Percentiles rank a stretch among this genome's conserved stretches.
These are phyloP conservation scores for Chloroceryle aenea DNA, from an alignment of 2,113 vertebrate genomes.

Conservation along the genomic window DNA sequence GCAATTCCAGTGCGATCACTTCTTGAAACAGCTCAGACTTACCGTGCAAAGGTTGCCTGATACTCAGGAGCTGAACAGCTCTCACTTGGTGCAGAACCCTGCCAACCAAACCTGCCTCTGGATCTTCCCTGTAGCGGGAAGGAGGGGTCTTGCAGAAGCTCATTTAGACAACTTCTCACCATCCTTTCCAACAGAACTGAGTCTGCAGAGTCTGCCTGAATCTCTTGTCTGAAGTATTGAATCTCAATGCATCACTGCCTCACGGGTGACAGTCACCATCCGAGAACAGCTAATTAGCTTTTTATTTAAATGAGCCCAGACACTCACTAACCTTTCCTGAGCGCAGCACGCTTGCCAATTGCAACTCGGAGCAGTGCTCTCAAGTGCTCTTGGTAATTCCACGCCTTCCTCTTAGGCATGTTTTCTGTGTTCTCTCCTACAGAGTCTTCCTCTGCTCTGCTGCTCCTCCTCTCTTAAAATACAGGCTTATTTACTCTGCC, in stretches of 20 bases:
- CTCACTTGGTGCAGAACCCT: not conserved
- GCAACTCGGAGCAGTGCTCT: not conserved
- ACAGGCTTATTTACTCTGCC: not conserved
- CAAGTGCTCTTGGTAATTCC: not conserved
- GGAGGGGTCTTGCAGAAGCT: not conserved
- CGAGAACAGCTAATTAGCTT: not conserved
- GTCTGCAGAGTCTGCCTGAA: not conserved
- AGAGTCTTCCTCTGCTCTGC: not conserved
- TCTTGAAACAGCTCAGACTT: constrained; percentile 26
- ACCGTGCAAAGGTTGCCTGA: not conserved
- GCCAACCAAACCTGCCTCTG: not conserved
- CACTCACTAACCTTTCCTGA: not conserved
- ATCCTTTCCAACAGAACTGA: not conserved
- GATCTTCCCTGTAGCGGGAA: not conserved
- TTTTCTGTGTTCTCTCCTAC: not conserved
- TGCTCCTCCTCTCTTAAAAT: not conserved
- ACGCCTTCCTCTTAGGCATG: not conserved
- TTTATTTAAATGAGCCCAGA: not conserved
- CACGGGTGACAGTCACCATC: not conserved
- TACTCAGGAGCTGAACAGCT: not conserved
- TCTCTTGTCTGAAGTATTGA: not conserved
- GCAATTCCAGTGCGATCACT: constrained; percentile 1
- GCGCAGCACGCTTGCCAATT: not conserved
- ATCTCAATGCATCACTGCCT: not conserved
- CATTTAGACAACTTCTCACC: not conserved